phyloP scores from a whole-genome alignment of 2,888 invertebrate species.

The Thymelicus lineola region DNA sequence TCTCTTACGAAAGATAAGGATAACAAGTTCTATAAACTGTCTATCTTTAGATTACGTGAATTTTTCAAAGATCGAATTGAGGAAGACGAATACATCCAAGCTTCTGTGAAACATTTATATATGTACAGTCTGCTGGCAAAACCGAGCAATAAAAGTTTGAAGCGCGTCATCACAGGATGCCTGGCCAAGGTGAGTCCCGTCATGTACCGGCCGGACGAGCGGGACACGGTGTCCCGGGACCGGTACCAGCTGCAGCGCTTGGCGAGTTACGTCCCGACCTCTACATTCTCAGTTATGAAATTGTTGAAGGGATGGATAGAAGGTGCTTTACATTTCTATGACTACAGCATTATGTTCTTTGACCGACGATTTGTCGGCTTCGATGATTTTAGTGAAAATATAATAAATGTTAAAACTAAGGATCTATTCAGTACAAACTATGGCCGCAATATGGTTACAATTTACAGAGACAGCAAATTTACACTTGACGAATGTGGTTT shows the following conservation, averaged over 20 bases:
- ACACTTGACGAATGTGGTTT: not conserved
- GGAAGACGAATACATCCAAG: conserved; percentile 12
- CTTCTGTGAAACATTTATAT: conserved; percentile 9
- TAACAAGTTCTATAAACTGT: not conserved
- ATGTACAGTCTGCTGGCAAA: conserved; percentile 2
- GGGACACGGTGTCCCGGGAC: not conserved
- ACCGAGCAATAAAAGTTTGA: conserved; percentile 5
- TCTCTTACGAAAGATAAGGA: conserved; percentile 2
- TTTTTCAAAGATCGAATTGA: conserved; percentile 1
- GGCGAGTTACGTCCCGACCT: not conserved
- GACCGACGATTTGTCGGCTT: not conserved
- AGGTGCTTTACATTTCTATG: conserved; percentile 1
- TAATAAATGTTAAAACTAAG: too few relatives aligned
- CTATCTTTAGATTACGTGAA: conserved; percentile 8
- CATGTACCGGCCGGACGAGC: not conserved
- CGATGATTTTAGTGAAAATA: too few relatives aligned
- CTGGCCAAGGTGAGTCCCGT: not conserved
- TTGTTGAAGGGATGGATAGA: conserved; percentile 2
- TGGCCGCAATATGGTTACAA: too few relatives aligned
- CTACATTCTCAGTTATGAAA: not conserved
- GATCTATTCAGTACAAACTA: too few relatives aligned
- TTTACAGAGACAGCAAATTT: not conserved
- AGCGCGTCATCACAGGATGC: not conserved
- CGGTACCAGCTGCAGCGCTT: not conserved
- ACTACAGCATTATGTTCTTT: conserved; percentile 3